Base-by-base conservation (phyloP, 2,113 vertebrate species). In the Ochotona curzoniae region DNA sequence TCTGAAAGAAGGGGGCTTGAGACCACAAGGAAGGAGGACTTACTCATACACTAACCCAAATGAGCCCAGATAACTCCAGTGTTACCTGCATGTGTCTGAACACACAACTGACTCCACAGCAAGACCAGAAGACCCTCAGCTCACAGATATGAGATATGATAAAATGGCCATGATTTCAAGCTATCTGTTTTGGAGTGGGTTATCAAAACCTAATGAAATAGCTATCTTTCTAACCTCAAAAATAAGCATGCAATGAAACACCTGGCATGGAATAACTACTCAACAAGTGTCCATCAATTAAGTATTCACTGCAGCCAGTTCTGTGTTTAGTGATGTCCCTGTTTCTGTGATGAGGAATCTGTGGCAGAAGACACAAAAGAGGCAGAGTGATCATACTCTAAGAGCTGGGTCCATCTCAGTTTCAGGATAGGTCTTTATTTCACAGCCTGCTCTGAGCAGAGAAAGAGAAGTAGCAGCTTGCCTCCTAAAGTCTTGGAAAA, bases 91-190 rank as follows among this genome's bases (percentile, higher is more conserved):
- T 73, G 14, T 60, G 0, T 11, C 17, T 30, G 38, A 25, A n/a
- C 0, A 3, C 18, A 26, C 14, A 4, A 6, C 0, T 25, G 75
- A 28, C 6, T 64, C 25, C 18, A 35, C 17, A 75, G 30, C 1
- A 13, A 60, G 54, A 5, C 14, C 25, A 30, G 82, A 10, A 73
- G 44, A 60, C 38, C 38, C 26, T 18, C 35, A 47, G 57, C 23
- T n/a, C 85, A 23, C 13, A 18, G 44, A 63, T 61, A 10, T 11
- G 2, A n/a, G 63, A 11, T 18, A 25, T 21, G 54, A 49, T 86
- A 35, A 57, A 64, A 64, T 6, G 20, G 5, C 44, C 10, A 38
- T 20, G n/a, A 8, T 73, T 70, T 83, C 70, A 70, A 71, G 44
- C 35, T 26, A 82, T 17, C 25, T 28, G 30, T 6, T 63, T 67